Evolutionary conservation across 1,140 invertebrate species (phyloP), one percentile per base, ranked within the genome.

Genomic region (Drosophila eugracilis): DNA sequence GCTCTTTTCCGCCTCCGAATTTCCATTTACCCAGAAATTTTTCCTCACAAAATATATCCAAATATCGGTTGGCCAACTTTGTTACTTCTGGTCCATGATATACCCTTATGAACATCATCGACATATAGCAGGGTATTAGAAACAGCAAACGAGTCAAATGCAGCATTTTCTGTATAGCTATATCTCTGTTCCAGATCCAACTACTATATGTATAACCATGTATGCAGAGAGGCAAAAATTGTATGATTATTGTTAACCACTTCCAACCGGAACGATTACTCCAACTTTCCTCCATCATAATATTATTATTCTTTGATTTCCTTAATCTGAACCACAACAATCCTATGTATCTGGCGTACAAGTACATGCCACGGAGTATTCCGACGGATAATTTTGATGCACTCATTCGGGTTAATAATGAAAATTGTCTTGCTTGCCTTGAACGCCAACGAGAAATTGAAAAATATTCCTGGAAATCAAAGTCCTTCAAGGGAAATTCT

Each of bases 51-150:
- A 62, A 63, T 0, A 84, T 37, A 2, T 19, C 3, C 9, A 84
- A 2, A 30, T 66, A 84, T 5, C 44, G 17, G 14, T 83, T 71
- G 1, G 75, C 39, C 14, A 83, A 9, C 3, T 4, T 3, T 3
- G 62, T 17, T 5, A 70, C 26, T 0, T 49, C 15, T 0, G 45
- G 0, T 4, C 22, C 63, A 24, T 55, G 21, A 1, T 9, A 47
- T 14, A 45, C 2, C 28, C 75, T 69, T 14, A 78, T 6, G 22
- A 55, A n/a, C 0, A 63, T 17, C n/a, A 81, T 62, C 2, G 30
- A 15, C 3, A 63, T 0, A 19, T 47, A 49, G 24, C 74, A 75
- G n/a, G 19, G 15, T 5, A 60, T 1, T 1, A 19, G 50, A 9
- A 54, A 21, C 0, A 39, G 0, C 2, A 59, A 5, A 0, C 70